A percentile compares a stretch with the other conserved stretches of the same genome.
Evolutionary conservation across 30 jellyfish, hydroid and myxozoan species (phyloP).

Genomic region (Calvadosia cruxmelitensis): DNA sequence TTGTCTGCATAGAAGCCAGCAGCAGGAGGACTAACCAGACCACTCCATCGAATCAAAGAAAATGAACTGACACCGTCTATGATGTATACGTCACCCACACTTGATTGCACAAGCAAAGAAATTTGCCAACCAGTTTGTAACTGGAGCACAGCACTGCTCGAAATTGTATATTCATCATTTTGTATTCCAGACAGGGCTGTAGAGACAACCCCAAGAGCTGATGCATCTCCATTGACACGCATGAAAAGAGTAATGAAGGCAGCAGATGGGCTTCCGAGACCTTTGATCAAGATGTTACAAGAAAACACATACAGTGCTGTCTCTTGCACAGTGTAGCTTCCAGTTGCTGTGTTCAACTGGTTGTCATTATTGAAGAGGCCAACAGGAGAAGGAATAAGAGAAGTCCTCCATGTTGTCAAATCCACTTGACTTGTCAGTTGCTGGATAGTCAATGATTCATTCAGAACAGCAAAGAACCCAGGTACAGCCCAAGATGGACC

Average conservation of each 20-base stretch:
- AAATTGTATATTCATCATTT: neutral
- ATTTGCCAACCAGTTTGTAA: neutral
- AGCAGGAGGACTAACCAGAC: conserved; percentile 7
- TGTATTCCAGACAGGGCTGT: neutral
- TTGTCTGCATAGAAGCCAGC: conserved; percentile 13
- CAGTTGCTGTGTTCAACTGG: conserved; percentile 19
- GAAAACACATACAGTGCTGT: conserved; percentile 60
- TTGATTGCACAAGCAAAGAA: neutral
- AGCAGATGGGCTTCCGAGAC: conserved; percentile 18
- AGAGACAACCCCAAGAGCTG: neutral
- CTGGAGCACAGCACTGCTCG: neutral
- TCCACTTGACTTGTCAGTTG: neutral
- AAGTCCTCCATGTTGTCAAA: neutral
- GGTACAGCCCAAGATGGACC: conserved; percentile 83
- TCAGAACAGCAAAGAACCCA: conserved; percentile 65
- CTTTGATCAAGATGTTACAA: conserved; percentile 36
- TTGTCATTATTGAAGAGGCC: conserved; percentile 17
- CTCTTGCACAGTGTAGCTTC: conserved; percentile 17
- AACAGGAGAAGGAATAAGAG: neutral
- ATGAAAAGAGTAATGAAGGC: neutral
- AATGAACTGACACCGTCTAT: conserved; percentile 46
- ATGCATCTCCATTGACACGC: neutral
- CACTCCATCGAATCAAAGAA: conserved; percentile 43
- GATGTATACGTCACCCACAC: conserved; percentile 8
- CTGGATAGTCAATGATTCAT: neutral